Conservation (phyloP, 2,797 vertebrate genomes). For the Tympanoctomys barrerae region DNA sequence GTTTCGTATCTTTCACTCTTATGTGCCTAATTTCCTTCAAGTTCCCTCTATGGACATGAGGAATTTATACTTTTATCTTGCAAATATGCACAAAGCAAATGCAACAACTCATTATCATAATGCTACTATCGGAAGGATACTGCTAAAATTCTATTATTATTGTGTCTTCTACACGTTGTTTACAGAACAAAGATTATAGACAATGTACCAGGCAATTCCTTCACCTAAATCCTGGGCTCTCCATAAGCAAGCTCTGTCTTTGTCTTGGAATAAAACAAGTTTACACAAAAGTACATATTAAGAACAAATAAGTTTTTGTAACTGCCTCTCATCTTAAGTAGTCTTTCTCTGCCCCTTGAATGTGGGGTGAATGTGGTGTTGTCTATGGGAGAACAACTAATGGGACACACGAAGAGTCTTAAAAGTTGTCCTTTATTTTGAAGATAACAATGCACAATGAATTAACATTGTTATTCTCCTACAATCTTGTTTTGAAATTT, state of each 20-base stretch:
- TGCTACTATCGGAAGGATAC: not conserved
- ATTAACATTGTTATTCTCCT: no score
- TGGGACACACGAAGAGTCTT: not conserved
- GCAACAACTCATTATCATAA: not conserved
- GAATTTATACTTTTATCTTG: not conserved
- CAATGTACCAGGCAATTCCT: not conserved
- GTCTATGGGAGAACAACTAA: not conserved
- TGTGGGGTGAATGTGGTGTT: not conserved
- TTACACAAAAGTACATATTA: not conserved
- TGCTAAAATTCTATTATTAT: not conserved
- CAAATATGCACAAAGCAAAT: not conserved
- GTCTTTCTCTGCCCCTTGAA: not conserved
- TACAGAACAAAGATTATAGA: not conserved
- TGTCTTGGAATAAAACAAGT: slow-evolving; percentile 31
- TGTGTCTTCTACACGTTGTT: not conserved
- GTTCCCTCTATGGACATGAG: not conserved
- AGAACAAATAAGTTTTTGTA: not conserved
- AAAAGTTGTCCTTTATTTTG: not conserved
- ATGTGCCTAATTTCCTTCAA: not conserved
- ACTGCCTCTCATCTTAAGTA: not conserved
- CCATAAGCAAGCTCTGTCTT: not conserved
- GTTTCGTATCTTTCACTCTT: slow-evolving; percentile 27
- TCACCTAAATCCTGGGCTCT: not conserved
- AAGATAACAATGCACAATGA: no score
- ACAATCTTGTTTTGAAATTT: no score